These are phyloP conservation scores for Ophion ellenae DNA, from an alignment of 2,888 invertebrate species.

Conservation along the genomic window DNA sequence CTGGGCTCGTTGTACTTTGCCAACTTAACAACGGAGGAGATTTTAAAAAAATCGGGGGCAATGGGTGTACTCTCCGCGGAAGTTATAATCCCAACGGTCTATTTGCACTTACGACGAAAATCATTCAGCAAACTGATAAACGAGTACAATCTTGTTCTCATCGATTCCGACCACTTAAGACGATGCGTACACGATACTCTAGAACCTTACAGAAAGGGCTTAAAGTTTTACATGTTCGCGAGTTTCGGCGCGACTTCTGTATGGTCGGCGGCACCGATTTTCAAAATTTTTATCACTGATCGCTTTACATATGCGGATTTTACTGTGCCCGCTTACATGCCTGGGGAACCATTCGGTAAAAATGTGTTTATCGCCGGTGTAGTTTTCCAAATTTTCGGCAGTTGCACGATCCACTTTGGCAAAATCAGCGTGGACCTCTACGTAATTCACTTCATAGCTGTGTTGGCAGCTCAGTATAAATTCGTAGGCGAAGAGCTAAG, in stretches of 20 bases:
- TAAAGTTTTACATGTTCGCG: slow-evolving; percentile 67
- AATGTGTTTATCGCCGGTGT: slow-evolving; percentile 60
- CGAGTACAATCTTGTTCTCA: slow-evolving; percentile 64
- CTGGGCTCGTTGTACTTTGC: slow-evolving; percentile 55
- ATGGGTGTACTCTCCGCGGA: slow-evolving; percentile 63
- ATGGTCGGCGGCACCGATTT: slow-evolving; percentile 66
- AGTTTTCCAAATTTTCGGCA: slow-evolving; percentile 58
- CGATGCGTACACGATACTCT: slow-evolving; percentile 40
- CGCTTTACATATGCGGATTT: slow-evolving; percentile 70
- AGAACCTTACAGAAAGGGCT: slow-evolving; percentile 60
- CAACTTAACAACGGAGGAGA: slow-evolving; percentile 51
- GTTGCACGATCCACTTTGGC: slow-evolving; percentile 50
- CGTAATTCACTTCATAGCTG: slow-evolving; percentile 68
- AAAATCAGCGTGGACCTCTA: slow-evolving; percentile 73
- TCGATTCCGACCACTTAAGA: slow-evolving; percentile 49
- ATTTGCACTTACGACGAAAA: slow-evolving; percentile 65
- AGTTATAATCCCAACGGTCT: slow-evolving; percentile 50
- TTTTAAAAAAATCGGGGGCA: slow-evolving; percentile 63
- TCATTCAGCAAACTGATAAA: slow-evolving; percentile 63
- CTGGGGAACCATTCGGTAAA: slow-evolving; percentile 66
- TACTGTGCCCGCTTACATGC: slow-evolving; percentile 61
- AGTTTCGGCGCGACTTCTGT: slow-evolving; percentile 33
- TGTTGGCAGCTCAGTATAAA: slow-evolving; percentile 71
- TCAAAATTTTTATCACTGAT: slow-evolving; percentile 50
- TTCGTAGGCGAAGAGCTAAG: slow-evolving; percentile 64